Conservation (phyloP, 1,140 invertebrate species). For the Drosophila pseudoobscura region DNA sequence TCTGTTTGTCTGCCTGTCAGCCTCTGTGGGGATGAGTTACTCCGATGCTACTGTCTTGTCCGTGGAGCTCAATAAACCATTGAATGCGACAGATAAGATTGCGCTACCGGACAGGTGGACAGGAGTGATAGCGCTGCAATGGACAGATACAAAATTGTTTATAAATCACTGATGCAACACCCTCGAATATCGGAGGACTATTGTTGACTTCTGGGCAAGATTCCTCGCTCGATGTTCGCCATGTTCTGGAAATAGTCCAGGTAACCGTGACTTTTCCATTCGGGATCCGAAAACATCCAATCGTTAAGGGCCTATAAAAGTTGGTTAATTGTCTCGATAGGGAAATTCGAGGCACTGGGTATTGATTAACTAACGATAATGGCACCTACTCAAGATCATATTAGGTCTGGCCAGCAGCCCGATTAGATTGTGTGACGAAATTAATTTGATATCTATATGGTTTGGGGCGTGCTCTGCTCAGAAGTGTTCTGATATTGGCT, state of each 20-base stretch:
- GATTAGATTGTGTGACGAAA: constrained; percentile 51
- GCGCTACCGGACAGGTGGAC: background rate
- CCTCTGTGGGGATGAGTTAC: background rate
- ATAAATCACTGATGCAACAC: constrained; percentile 7
- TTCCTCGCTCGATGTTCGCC: background rate
- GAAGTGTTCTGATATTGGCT: background rate
- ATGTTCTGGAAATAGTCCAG: constrained; percentile 3
- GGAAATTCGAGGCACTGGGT: constrained; percentile 32
- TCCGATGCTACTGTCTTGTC: constrained; percentile 34
- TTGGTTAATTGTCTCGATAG: constrained; percentile 35
- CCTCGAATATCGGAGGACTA: too few species aligned
- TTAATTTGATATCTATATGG: constrained; percentile 34
- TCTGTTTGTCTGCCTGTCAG: background rate
- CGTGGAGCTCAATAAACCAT: constrained; percentile 13
- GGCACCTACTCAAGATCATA: constrained; percentile 48
- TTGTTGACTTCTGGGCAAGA: background rate
- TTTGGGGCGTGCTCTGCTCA: constrained; percentile 4
- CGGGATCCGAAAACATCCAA: constrained; percentile 15
- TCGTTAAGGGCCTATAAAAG: constrained; percentile 51
- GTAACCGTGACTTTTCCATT: constrained; percentile 53
- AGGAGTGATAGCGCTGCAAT: background rate
- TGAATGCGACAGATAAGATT: constrained; percentile 41
- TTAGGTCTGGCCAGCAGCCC: constrained; percentile 18
- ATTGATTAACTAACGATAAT: constrained; percentile 36
- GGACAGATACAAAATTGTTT: background rate